These are phyloP conservation scores for Steinernema carpocapsae DNA, from an alignment of 2,888 invertebrate species.

Conservation along the genomic window DNA sequence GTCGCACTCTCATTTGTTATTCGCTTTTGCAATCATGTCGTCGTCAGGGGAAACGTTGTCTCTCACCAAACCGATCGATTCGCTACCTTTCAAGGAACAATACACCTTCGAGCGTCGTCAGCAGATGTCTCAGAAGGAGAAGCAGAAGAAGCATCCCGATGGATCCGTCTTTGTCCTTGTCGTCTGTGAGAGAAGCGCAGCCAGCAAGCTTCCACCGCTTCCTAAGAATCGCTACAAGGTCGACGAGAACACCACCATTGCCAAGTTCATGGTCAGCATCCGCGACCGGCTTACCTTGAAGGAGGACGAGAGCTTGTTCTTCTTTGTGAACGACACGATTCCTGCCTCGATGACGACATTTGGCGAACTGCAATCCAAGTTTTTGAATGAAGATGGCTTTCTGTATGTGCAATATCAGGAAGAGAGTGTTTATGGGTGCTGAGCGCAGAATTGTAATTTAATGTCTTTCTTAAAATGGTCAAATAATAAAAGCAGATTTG, in stretches of 20 bases:
- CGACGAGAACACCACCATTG: not conserved
- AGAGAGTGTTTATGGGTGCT: conserved; percentile 13
- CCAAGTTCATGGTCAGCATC: not conserved
- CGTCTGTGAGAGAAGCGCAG: not conserved
- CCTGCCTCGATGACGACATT: not conserved
- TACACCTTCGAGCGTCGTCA: not conserved
- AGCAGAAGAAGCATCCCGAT: not conserved
- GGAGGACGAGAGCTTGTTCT: not conserved
- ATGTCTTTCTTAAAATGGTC: no score
- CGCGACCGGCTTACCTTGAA: not conserved
- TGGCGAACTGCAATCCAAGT: not conserved
- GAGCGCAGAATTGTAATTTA: not conserved
- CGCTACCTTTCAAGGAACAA: not conserved
- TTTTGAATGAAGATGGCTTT: not conserved
- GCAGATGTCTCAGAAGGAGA: not conserved
- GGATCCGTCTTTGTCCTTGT: no score
- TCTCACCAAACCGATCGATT: no score
- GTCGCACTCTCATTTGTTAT: no score
- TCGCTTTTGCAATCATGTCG: no score
- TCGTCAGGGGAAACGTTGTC: no score
- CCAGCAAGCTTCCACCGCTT: not conserved
- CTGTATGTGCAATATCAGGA: not conserved
- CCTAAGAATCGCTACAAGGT: not conserved
- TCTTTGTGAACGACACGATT: not conserved
- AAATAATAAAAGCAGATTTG: no score